A percentile compares a stretch with the other conserved stretches of the same genome.
Conservation (phyloP, 2,888 invertebrate genomes). For the Andrena marginata region DNA sequence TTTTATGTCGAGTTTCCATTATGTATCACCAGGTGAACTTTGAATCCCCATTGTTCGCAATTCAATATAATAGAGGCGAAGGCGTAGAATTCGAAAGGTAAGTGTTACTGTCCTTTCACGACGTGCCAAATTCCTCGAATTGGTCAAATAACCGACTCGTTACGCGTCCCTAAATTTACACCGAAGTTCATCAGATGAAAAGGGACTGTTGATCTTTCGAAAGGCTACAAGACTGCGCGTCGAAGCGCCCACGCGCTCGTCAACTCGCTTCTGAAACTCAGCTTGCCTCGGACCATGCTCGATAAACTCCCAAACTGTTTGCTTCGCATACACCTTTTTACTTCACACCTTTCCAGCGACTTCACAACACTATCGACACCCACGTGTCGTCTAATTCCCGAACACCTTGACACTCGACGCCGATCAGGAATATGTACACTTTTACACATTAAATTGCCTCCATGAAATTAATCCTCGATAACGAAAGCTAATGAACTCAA, state of each 20-base stretch:
- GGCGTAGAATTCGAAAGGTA: background rate
- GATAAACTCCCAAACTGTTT: conserved; percentile 69
- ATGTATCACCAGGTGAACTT: conserved; percentile 9
- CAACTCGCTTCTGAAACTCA: conserved; percentile 45
- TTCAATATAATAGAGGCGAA: background rate
- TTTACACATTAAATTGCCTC: background rate
- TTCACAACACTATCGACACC: conserved; percentile 58
- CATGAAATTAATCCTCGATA: background rate
- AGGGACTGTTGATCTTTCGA: conserved; percentile 51
- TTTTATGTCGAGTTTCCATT: background rate
- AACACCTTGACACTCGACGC: conserved; percentile 1
- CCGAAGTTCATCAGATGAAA: conserved; percentile 20
- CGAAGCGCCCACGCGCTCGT: conserved; percentile 61
- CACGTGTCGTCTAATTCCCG: conserved; percentile 37
- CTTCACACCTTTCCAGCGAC: conserved; percentile 62
- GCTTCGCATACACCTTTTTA: conserved; percentile 64
- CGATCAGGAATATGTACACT: background rate
- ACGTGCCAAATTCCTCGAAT: conserved; percentile 28
- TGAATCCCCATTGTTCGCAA: background rate
- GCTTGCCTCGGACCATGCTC: conserved; percentile 57
- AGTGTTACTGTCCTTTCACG: background rate
- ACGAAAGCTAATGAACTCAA: background rate
- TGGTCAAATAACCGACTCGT: conserved; percentile 30
- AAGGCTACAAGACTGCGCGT: conserved; percentile 46
- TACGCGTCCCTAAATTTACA: conserved; percentile 35